Base-by-base conservation (phyloP, 2,113 vertebrate species). In the Equus przewalskii region DNA sequence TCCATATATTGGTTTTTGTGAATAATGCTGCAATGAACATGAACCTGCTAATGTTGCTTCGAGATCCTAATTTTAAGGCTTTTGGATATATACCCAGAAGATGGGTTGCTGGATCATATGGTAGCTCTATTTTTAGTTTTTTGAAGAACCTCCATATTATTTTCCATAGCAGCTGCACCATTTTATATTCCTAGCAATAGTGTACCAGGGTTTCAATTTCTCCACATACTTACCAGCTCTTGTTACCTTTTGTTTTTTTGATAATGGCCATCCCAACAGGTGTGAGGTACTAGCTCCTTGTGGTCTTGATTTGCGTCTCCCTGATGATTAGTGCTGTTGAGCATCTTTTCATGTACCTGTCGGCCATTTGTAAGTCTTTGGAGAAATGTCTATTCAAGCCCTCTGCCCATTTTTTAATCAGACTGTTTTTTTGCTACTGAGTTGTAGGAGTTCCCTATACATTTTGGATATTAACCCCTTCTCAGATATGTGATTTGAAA, bases 61-160 rank as follows among this genome's bases (percentile, higher is more conserved):
- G 7, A 81, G 28, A 76, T 79, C 19, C 70, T 44, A 7, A 80
- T 92, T 92, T 96, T n/a, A 93, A 49, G 60, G 76, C 36, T 88
- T 95, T 93, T 85, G 49, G 41, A 84, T 89, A 91, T 51, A 90
- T 82, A 86, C 12, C 30, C n/a, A 67, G 54, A 83, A 60, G 76
- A 87, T 36, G 62, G 21, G 73, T 79, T 65, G 24, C 11, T 83
- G 64, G 81, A 72, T 90, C 51, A 51, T 46, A 81, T 49, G 46
- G 36, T 28, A 93, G 75, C 49, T 87, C 51, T 95, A 81, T 87
- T 89, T 91, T 70, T 84, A 86, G 15, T 54, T 80, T 36, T 60
- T 56, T 46, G 83, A 82, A 46, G n/a, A 82, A 64, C 9, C 30
- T 78, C 33, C 33, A 44, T 56, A 49, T 16, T 67, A 51, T 73